Percentiles rank a stretch among this genome's conserved stretches.
Evolutionary conservation across 2,888 invertebrate genomes (phyloP).

Genomic region (Eupeodes latifasciatus): DNA sequence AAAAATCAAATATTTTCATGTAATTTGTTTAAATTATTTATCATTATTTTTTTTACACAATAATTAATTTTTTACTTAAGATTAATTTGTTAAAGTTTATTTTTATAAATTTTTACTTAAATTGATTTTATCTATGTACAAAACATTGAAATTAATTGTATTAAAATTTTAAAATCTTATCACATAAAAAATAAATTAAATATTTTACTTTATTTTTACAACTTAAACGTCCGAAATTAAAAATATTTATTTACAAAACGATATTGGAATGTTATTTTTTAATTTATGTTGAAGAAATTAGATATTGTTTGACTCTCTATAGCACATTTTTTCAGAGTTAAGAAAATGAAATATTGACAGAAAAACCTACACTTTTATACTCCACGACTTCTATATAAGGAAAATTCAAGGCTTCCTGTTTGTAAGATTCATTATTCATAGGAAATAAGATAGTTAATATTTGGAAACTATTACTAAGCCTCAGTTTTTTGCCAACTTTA

Average conservation of each 20-base stretch:
- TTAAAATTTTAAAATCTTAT: constrained; percentile 53
- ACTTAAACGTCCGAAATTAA: background rate
- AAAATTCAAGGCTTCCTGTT: too few relatives aligned
- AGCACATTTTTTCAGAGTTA: too few relatives aligned
- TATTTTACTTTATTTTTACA: background rate
- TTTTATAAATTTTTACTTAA: constrained; percentile 60
- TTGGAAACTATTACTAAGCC: too few relatives aligned
- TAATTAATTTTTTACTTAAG: background rate
- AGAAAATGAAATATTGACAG: too few relatives aligned
- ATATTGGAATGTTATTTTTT: constrained; percentile 8
- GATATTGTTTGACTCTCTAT: too few relatives aligned
- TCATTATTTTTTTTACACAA: constrained; percentile 20
- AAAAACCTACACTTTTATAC: too few relatives aligned
- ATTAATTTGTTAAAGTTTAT: constrained; percentile 29
- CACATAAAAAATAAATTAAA: constrained; percentile 38
- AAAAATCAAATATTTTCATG: constrained; percentile 34
- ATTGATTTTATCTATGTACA: constrained; percentile 55
- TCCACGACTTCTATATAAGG: too few relatives aligned
- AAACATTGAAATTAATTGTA: constrained; percentile 54
- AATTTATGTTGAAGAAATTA: too few relatives aligned
- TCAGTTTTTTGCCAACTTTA: too few relatives aligned
- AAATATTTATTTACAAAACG: constrained; percentile 16
- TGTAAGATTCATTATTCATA: too few relatives aligned
- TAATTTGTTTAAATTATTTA: constrained; percentile 50
- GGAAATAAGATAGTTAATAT: too few relatives aligned